Conservation (phyloP, 2,888 invertebrate genomes). For the Pinctada fucata region DNA sequence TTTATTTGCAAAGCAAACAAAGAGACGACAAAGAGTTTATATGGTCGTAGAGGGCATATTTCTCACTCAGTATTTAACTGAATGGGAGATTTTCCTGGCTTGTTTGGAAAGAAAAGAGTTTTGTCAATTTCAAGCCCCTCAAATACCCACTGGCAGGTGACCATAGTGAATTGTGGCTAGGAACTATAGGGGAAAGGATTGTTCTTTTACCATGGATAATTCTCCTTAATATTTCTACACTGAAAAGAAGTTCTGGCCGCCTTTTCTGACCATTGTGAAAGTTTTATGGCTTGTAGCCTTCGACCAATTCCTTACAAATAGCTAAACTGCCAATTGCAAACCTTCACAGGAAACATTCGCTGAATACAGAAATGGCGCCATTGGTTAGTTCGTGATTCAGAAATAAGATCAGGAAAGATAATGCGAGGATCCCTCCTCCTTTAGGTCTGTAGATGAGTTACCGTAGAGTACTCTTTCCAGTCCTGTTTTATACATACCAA, state of each 20-base stretch:
- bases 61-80: too few relatives aligned
- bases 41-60: not conserved
- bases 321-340: too few relatives aligned
- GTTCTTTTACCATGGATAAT: not conserved
- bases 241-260: not conserved
- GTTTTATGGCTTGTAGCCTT: not conserved
- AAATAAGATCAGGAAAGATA: too few relatives aligned
- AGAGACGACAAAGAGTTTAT: not conserved
- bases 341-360: too few relatives aligned
- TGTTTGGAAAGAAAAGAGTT: not conserved
- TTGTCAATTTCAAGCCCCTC: not conserved
- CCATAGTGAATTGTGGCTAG: not conserved
- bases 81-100: not conserved
- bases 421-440: too few relatives aligned
- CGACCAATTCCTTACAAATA: too few relatives aligned
- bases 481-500: too few relatives aligned
- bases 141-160: not conserved
- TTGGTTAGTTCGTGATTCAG: too few relatives aligned
- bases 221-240: not conserved
- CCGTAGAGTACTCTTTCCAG: too few relatives aligned
- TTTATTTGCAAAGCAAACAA: not conserved
- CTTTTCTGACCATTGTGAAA: not conserved
- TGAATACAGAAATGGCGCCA: too few relatives aligned
- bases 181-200: not conserved
- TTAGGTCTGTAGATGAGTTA: too few relatives aligned